phyloP scores from a whole-genome alignment of 37 sponge, comb jelly and placozoan species.

The Axinella damicornis region DNA sequence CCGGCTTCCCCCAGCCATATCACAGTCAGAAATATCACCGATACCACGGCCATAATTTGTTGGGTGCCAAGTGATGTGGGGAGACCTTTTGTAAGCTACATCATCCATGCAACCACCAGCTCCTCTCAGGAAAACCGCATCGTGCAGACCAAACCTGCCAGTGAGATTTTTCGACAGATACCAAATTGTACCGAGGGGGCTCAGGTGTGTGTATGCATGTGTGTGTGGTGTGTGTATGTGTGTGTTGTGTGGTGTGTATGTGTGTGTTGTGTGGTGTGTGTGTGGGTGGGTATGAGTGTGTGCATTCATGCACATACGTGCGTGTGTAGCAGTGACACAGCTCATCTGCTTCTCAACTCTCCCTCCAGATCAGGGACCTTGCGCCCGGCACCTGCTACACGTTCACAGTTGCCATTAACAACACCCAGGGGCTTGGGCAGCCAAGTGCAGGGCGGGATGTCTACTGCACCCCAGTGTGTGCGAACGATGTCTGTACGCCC shows the following conservation, averaged over 20 bases:
- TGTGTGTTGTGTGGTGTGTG: conserved; percentile 7
- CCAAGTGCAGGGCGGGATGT: conserved; percentile 11
- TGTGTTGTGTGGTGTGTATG: conserved; percentile 6
- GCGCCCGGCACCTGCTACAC: conserved; percentile 8
- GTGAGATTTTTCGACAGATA: not conserved
- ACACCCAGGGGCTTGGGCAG: conserved; percentile 3
- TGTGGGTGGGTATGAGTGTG: no score
- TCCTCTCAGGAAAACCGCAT: no score
- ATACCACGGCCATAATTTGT: conserved; percentile 14
- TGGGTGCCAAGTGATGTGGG: conserved; percentile 3
- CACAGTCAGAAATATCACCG: not conserved
- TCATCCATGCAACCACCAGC: no score
- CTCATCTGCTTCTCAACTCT: not conserved
- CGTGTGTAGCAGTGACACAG: no score
- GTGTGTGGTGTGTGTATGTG: conserved; percentile 14
- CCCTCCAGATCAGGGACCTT: conserved; percentile 14
- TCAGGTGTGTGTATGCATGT: conserved; percentile 16
- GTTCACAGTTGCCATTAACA: conserved; percentile 33
- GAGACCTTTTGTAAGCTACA: no score
- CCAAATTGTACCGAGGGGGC: not conserved
- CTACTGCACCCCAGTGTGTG: conserved; percentile 26
- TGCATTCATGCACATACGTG: no score
- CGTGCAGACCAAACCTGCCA: no score
- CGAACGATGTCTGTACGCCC: not conserved
- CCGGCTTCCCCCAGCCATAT: conserved; percentile 45